A percentile compares a stretch with the other conserved stretches of the same genome.
Conservation (phyloP, 2,113 vertebrate species). For the Microtus montanus region DNA sequence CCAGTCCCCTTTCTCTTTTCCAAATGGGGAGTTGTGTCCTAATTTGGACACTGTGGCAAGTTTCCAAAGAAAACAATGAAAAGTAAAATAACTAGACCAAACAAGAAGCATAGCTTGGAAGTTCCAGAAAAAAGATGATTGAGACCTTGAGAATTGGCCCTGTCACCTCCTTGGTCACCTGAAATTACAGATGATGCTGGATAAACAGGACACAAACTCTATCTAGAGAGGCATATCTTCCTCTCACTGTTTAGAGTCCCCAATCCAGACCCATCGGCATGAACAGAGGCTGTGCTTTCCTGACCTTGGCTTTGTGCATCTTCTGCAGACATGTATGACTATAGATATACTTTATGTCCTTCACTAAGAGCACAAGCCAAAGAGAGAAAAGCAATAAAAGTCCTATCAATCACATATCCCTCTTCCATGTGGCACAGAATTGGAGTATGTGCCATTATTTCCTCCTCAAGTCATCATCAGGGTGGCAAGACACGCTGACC, state of each 20-base stretch:
- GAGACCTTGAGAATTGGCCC: background rate
- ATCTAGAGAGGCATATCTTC: background rate
- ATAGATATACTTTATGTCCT: background rate
- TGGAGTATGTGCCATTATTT: background rate
- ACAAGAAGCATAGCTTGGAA: background rate
- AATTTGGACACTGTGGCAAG: background rate
- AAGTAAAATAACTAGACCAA: background rate
- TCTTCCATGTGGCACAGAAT: background rate
- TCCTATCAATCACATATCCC: too few relatives aligned
- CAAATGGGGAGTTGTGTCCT: background rate
- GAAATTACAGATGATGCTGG: background rate
- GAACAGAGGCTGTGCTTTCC: background rate
- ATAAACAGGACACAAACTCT: background rate
- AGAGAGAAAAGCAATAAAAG: background rate
- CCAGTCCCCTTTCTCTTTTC: background rate
- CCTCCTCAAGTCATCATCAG: background rate
- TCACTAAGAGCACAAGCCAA: background rate
- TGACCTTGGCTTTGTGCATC: background rate
- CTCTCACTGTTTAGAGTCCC: background rate
- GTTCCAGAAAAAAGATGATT: background rate
- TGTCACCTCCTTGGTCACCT: slow-evolving; percentile 16
- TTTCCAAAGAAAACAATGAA: slow-evolving; percentile 39
- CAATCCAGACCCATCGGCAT: background rate
- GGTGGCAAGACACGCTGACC: background rate
- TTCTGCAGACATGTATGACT: background rate